These are phyloP conservation scores for Coccyzus lansbergi DNA, from an alignment of 2,797 vertebrate genomes.

Conservation along the genomic window DNA sequence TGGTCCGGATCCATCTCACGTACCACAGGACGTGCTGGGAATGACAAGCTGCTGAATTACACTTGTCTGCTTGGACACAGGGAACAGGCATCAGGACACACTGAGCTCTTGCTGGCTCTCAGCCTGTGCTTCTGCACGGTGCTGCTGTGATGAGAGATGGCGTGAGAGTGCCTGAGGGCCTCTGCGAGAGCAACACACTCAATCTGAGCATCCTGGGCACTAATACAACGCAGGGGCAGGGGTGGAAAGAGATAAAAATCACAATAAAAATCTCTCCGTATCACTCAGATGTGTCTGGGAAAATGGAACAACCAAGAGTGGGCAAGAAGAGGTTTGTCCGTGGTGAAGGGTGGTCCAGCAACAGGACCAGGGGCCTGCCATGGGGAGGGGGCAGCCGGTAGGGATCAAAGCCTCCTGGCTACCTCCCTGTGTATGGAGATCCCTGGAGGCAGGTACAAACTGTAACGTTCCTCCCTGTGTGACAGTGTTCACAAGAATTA, in stretches of 20 bases:
- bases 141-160: not conserved
- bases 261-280: not conserved
- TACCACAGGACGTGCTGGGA: not conserved
- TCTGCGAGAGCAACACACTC: not conserved
- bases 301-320: not conserved
- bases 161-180: not conserved
- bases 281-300: fast-evolving
- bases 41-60: not conserved
- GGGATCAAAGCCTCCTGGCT: conserved; percentile 10
- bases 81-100: not conserved
- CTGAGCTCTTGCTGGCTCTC: not conserved
- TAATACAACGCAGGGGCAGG: not conserved
- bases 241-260: not conserved
- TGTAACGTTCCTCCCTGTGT: not conserved
- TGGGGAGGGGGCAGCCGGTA: not conserved
- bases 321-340: not conserved
- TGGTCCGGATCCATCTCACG: not conserved
- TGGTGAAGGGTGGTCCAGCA: not conserved
- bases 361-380: fast-evolving
- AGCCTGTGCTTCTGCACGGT: not conserved
- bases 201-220: not conserved
- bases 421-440: not conserved
- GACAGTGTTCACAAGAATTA: not conserved
- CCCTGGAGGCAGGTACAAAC: conserved; percentile 44
- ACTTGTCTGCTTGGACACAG: not conserved